Conservation (phyloP, 2,113 vertebrate species). For the Nibea albiflora region DNA sequence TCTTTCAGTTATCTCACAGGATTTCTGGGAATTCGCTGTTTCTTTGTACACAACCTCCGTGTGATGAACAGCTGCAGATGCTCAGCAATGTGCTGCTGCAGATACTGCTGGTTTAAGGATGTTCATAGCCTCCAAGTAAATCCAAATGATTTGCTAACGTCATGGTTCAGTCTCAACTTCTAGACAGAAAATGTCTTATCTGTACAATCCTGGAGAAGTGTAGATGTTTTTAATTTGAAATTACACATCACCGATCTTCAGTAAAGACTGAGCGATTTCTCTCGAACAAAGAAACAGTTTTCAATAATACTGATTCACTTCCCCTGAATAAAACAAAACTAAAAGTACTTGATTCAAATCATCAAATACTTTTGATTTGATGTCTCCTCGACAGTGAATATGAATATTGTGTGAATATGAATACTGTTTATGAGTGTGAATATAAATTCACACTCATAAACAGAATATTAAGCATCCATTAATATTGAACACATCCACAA, state of each 20-base stretch:
- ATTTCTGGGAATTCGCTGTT: neutral
- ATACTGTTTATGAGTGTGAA: too few relatives aligned
- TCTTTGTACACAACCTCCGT: neutral
- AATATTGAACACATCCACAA: neutral
- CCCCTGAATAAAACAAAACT: too few relatives aligned
- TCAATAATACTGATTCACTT: too few relatives aligned
- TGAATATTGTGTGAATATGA: too few relatives aligned
- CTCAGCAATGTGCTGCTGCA: neutral
- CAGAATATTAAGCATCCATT: neutral
- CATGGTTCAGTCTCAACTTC: conserved; percentile 2
- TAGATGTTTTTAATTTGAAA: neutral
- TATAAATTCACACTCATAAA: neutral
- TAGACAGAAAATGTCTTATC: neutral
- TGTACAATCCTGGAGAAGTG: neutral
- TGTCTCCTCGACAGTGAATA: neutral
- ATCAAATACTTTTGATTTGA: too few relatives aligned
- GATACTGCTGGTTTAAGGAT: neutral
- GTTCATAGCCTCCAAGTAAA: conserved; percentile 3
- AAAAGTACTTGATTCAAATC: too few relatives aligned
- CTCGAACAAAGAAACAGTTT: neutral
- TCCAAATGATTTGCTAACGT: neutral
- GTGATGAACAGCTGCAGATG: conserved; percentile 21
- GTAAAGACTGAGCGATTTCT: neutral
- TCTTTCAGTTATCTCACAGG: too few relatives aligned
- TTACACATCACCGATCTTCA: neutral